Evolutionary conservation across 2,113 vertebrate genomes (phyloP).

Genomic region (Phylloscopus whistleri): DNA sequence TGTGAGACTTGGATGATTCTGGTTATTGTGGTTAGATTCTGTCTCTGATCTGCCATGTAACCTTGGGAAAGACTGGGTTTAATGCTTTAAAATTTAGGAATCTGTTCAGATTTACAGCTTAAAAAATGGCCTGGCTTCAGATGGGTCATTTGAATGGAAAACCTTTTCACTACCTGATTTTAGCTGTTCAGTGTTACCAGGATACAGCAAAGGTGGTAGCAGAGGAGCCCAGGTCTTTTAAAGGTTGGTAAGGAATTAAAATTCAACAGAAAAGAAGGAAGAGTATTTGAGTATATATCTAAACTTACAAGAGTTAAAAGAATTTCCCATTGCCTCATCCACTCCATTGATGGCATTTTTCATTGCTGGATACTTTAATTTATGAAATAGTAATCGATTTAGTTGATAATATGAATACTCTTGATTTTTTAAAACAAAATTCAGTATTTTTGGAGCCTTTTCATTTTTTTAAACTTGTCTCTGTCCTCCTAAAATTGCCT

Average conservation of each 20-base stretch:
- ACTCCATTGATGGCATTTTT: neutral
- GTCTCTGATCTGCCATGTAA: neutral
- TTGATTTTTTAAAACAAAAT: neutral
- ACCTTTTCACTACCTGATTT: neutral
- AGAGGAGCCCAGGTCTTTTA: neutral
- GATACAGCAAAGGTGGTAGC: neutral
- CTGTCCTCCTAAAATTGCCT: neutral
- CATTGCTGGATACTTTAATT: neutral
- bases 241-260: neutral
- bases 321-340: neutral
- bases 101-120: neutral
- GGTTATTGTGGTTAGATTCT: neutral
- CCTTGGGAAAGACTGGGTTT: neutral
- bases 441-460: neutral
- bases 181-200: neutral
- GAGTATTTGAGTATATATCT: neutral
- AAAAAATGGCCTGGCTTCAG: neutral
- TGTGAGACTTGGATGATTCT: neutral
- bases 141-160: neutral
- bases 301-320: neutral
- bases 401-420: neutral
- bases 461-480: neutral
- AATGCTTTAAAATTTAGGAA: slow-evolving; percentile 16
- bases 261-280: neutral
- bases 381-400: neutral